Percentiles rank a stretch among this genome's conserved stretches.
phyloP scores from a whole-genome alignment of 2,888 invertebrate genomes.

The Anagyrus pseudococci region DNA sequence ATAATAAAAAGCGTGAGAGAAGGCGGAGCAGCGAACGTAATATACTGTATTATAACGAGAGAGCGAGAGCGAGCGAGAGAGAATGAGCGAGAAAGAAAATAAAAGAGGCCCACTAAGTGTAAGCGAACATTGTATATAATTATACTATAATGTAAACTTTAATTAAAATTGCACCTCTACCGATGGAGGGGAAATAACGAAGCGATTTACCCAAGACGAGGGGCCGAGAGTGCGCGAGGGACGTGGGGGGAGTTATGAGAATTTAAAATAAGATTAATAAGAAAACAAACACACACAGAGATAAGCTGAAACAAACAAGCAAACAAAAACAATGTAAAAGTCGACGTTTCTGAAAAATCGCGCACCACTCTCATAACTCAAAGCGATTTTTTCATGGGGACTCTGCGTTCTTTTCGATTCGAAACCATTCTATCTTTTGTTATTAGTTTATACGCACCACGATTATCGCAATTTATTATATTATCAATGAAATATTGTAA shows the following conservation, averaged over 20 bases:
- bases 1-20: constrained; percentile 31
- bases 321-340: constrained; percentile 19
- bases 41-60: constrained; percentile 52
- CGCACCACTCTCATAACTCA: constrained; percentile 27
- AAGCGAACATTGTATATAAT: constrained; percentile 58
- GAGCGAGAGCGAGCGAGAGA: too few species aligned
- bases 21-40: not conserved
- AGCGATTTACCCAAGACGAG: constrained; percentile 35
- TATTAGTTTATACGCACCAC: constrained; percentile 59
- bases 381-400: constrained; percentile 36
- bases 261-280: constrained; percentile 34
- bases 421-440: constrained; percentile 51
- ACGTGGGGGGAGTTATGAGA: constrained; percentile 21
- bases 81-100: constrained; percentile 41
- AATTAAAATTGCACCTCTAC: constrained; percentile 49
- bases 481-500: constrained; percentile 60
- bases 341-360: constrained; percentile 36
- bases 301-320: too few species aligned
- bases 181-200: constrained; percentile 37
- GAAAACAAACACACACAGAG: too few species aligned
- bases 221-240: constrained; percentile 23
- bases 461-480: constrained; percentile 60
- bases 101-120: constrained; percentile 50
- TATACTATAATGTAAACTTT: constrained; percentile 52
- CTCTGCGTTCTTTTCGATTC: constrained; percentile 38